Evolutionary conservation across 2,888 invertebrate species (phyloP).

Genomic region (Yponomeuta sedellus): DNA sequence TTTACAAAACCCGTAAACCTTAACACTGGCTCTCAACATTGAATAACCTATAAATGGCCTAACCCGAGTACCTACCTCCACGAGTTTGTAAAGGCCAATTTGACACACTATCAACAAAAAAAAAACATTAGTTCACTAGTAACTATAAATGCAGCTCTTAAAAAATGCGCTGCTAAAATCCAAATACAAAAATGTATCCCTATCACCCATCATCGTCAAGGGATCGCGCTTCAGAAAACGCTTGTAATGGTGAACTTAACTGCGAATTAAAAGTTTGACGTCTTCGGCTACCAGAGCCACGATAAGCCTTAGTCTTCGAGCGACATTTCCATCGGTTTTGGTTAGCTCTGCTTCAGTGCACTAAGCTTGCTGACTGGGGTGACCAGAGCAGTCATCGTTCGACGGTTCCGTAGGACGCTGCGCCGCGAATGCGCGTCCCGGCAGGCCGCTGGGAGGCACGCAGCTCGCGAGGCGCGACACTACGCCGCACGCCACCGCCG

Average conservation of each 20-base stretch:
- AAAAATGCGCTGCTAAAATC: background rate
- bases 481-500: slow-evolving; percentile 52
- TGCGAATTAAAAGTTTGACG: background rate
- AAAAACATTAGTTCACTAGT: background rate
- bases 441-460: background rate
- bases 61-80: background rate
- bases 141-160: background rate
- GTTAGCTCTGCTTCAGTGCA: background rate
- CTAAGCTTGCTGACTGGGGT: background rate
- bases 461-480: slow-evolving; percentile 28
- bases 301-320: background rate
- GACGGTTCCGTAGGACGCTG: background rate
- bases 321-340: background rate
- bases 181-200: background rate
- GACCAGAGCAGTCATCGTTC: background rate
- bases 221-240: background rate
- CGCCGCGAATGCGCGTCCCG: slow-evolving; percentile 1
- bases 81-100: slow-evolving; percentile 8
- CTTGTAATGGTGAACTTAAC: background rate
- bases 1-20: background rate
- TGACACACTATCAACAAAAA: background rate
- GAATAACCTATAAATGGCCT: background rate
- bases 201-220: background rate
- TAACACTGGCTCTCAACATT: background rate
- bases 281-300: background rate